These are phyloP conservation scores for Strigops habroptila DNA, from an alignment of 2,113 vertebrate species.

Conservation along the genomic window DNA sequence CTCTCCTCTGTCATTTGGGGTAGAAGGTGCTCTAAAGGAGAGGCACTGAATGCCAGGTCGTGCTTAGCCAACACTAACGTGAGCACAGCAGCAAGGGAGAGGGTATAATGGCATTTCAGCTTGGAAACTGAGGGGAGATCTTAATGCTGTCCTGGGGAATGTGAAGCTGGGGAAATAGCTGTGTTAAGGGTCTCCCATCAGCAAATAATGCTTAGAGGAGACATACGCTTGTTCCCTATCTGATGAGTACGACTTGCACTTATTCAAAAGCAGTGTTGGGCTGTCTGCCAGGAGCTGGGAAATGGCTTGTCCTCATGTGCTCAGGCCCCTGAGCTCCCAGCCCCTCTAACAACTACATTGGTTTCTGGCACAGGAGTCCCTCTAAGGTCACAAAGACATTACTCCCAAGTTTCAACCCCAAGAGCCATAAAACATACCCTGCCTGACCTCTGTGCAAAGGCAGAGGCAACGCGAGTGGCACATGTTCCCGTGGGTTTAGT, in stretches of 20 bases:
- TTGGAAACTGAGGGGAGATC: neutral
- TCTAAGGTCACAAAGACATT: neutral
- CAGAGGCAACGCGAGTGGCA: neutral
- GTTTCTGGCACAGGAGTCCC: neutral
- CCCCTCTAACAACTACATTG: neutral
- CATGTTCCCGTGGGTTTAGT: neutral
- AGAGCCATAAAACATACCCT: neutral
- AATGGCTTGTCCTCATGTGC: neutral
- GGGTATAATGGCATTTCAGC: neutral
- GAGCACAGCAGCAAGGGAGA: neutral
- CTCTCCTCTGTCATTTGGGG: neutral
- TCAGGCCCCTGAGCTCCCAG: neutral
- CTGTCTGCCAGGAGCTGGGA: constrained; percentile 1
- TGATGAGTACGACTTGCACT: neutral
- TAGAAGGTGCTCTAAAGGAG: neutral
- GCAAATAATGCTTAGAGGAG: neutral
- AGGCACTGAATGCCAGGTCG: neutral
- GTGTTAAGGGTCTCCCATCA: neutral
- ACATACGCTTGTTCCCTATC: rapidly evolving
- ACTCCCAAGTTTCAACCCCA: neutral
- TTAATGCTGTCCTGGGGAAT: neutral
- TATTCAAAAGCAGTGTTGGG: neutral
- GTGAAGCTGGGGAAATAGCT: neutral
- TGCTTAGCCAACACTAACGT: neutral
- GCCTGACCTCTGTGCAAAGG: neutral